Conservation (phyloP, 2,113 vertebrate species). For the Jaculus jaculus region DNA sequence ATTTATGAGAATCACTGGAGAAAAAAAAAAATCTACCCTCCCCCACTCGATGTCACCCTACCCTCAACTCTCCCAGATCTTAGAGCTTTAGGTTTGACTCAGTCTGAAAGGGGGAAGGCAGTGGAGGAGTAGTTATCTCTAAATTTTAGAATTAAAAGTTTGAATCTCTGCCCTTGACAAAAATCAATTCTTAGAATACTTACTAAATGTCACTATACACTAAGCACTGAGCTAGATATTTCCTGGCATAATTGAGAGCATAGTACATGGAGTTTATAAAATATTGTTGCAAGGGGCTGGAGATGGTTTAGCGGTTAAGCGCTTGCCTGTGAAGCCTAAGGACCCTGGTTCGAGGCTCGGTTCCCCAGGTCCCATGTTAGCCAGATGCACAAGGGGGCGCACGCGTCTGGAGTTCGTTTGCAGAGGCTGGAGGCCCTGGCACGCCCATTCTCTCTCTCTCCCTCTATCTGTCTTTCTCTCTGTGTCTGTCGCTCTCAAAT, state of each 20-base stretch:
- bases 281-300: background rate
- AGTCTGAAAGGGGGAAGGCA: background rate
- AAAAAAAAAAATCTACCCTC: background rate
- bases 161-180: background rate
- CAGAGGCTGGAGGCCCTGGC: too few relatives aligned
- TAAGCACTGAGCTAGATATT: background rate
- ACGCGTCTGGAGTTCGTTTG: too few relatives aligned
- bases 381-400: too few relatives aligned
- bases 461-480: too few relatives aligned
- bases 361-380: too few relatives aligned
- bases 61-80: constrained; percentile 2
- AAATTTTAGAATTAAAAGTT: constrained; percentile 30
- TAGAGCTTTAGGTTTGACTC: background rate
- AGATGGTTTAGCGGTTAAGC: too few relatives aligned
- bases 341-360: too few relatives aligned
- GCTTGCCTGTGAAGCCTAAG: too few relatives aligned
- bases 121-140: background rate
- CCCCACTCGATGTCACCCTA: constrained; percentile 6
- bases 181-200: constrained; percentile 38
- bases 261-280: constrained; percentile 18
- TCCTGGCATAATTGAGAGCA: background rate
- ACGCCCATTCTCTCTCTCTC: too few relatives aligned
- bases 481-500: too few relatives aligned
- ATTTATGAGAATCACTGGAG: constrained; percentile 40
- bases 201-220: background rate